These are phyloP conservation scores for Chelonia mydas DNA, from an alignment of 2,797 vertebrate genomes.

Conservation along the genomic window DNA sequence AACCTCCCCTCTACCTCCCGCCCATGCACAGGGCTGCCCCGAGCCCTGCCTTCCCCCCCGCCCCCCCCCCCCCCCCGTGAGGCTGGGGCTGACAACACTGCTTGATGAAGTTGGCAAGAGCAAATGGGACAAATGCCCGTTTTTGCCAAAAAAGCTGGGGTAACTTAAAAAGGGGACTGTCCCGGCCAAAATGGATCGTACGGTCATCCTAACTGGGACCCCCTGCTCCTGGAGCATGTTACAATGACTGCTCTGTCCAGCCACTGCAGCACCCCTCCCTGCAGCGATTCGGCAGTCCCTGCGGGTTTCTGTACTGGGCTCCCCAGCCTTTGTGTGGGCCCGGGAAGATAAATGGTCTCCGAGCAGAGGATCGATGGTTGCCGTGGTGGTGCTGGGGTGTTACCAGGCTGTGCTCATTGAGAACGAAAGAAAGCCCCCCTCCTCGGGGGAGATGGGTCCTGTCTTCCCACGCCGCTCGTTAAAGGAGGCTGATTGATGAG, in stretches of 20 bases:
- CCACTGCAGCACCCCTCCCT: not conserved
- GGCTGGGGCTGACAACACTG: too few species aligned
- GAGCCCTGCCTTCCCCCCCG: too few species aligned
- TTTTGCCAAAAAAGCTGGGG: too few species aligned
- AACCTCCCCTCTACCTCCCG: too few species aligned
- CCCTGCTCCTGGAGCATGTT: not conserved
- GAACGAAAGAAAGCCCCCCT: not conserved
- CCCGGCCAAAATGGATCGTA: too few species aligned
- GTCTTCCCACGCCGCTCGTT: not conserved
- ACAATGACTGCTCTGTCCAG: not conserved
- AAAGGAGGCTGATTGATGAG: not conserved
- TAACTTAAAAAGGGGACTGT: too few species aligned
- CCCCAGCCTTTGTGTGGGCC: not conserved
- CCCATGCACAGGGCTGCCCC: too few species aligned
- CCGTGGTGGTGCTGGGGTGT: not conserved
- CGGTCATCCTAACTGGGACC: too few species aligned
- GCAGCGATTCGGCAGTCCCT: too few species aligned
- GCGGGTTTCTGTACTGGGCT: not conserved
- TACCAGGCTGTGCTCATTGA: not conserved
- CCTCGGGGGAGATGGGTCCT: not conserved
- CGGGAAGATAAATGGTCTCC: not conserved
- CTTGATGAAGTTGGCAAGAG: too few species aligned
- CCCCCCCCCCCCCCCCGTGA: too few species aligned
- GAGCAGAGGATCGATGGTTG: not conserved
- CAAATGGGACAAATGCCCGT: too few species aligned